Conservation (phyloP, 2,888 invertebrate genomes). For the Megaustenia siamemsis region DNA sequence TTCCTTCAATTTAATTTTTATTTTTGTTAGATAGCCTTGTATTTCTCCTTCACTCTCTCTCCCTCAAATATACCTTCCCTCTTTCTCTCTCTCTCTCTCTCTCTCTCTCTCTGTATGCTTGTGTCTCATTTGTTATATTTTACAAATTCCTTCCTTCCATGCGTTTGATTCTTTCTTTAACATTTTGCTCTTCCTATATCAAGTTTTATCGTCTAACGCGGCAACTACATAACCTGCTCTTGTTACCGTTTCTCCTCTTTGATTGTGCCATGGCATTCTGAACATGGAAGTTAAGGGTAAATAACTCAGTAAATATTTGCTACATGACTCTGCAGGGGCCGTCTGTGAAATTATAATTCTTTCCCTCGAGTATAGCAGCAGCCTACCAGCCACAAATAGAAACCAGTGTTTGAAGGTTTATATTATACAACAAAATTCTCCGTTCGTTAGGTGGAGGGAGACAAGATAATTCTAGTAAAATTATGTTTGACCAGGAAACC, state of each 20-base stretch:
- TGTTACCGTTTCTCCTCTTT: neutral
- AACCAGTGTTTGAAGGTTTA: too few relatives aligned
- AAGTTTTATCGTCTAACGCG: neutral
- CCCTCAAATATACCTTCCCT: slow-evolving; percentile 40
- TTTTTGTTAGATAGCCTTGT: slow-evolving; percentile 24
- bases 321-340: neutral
- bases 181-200: neutral
- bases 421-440: too few relatives aligned
- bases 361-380: too few relatives aligned
- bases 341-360: neutral
- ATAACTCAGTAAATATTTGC: too few relatives aligned
- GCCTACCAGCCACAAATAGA: too few relatives aligned
- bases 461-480: too few relatives aligned
- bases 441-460: too few relatives aligned
- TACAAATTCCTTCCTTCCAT: neutral
- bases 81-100: slow-evolving; percentile 40
- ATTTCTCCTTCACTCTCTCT: slow-evolving; percentile 30
- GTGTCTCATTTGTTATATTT: neutral
- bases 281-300: too few relatives aligned
- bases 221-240: neutral
- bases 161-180: neutral
- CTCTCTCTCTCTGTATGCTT: too few relatives aligned
- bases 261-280: neutral
- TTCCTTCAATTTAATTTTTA: slow-evolving; percentile 14
- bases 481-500: too few relatives aligned